These are phyloP conservation scores for Coreoperca whiteheadi DNA, from an alignment of 2,113 vertebrate genomes.

Conservation along the genomic window DNA sequence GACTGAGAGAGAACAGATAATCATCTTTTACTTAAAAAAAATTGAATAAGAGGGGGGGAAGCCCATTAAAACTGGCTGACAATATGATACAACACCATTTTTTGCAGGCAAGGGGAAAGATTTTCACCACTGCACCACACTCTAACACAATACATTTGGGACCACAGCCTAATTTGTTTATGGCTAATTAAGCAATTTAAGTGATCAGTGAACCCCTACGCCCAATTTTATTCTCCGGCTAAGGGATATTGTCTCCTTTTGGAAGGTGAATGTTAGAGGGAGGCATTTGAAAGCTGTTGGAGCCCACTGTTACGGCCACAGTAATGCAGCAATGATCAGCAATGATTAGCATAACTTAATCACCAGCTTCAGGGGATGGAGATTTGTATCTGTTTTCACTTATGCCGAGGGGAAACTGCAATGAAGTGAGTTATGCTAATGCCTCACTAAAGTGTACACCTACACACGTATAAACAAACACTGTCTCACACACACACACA, in stretches of 20 bases:
- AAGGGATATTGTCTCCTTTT: constrained; percentile 30
- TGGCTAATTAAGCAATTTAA: constrained; percentile 68
- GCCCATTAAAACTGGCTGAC: constrained; percentile 45
- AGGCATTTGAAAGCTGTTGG: constrained; percentile 23
- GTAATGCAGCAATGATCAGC: constrained; percentile 57
- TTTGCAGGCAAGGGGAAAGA: constrained; percentile 21
- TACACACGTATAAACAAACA: constrained; percentile 30
- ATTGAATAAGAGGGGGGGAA: constrained; percentile 24
- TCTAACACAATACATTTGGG: constrained; percentile 34
- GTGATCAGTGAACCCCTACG: constrained; percentile 41
- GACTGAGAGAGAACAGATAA: constrained; percentile 60
- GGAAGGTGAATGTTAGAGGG: neutral
- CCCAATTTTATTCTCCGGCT: constrained; percentile 21
- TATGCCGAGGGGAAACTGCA: constrained; percentile 44
- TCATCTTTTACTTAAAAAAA: constrained; percentile 71
- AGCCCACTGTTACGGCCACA: constrained; percentile 33
- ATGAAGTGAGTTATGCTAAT: constrained; percentile 57
- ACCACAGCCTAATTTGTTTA: constrained; percentile 62
- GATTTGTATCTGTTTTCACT: constrained; percentile 66
- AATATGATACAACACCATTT: constrained; percentile 23
- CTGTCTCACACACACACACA: neutral
- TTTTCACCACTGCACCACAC: constrained; percentile 34
- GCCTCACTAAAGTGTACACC: constrained; percentile 39
- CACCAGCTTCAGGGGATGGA: constrained; percentile 60
- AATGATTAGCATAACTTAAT: constrained; percentile 75